These are phyloP conservation scores for Diuraphis noxia DNA, from an alignment of 1,140 invertebrate genomes.

Conservation along the genomic window DNA sequence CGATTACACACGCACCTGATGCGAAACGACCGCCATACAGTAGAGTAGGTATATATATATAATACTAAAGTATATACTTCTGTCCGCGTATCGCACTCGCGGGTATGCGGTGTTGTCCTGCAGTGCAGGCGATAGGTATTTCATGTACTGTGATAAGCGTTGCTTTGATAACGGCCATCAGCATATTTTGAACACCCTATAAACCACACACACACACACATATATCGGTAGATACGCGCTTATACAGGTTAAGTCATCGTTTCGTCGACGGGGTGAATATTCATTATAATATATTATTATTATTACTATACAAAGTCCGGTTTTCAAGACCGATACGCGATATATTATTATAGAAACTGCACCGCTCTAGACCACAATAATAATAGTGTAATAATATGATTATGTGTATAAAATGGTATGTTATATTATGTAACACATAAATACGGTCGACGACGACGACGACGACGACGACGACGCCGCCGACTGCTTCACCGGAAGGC, in stretches of 20 bases:
- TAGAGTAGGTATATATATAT: neutral
- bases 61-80: neutral
- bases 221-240: neutral
- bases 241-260: neutral
- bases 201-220: too few species aligned
- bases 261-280: constrained; percentile 36
- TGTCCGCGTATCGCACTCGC: neutral
- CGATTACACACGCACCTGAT: neutral
- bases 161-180: constrained; percentile 29
- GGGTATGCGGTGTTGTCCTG: neutral
- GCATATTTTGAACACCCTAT: neutral
- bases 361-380: neutral
- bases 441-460: too few species aligned
- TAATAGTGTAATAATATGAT: neutral
- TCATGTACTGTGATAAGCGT: neutral
- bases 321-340: neutral
- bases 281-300: too few species aligned
- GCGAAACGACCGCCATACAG: constrained; percentile 11
- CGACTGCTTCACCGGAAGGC: neutral
- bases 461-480: neutral
- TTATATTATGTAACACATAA: too few species aligned
- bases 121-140: neutral
- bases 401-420: neutral
- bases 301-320: neutral
- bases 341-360: neutral